A percentile compares a stretch with the other conserved stretches of the same genome.
Conservation (phyloP, 1,140 invertebrate species). For the Frieseomelitta varia region DNA sequence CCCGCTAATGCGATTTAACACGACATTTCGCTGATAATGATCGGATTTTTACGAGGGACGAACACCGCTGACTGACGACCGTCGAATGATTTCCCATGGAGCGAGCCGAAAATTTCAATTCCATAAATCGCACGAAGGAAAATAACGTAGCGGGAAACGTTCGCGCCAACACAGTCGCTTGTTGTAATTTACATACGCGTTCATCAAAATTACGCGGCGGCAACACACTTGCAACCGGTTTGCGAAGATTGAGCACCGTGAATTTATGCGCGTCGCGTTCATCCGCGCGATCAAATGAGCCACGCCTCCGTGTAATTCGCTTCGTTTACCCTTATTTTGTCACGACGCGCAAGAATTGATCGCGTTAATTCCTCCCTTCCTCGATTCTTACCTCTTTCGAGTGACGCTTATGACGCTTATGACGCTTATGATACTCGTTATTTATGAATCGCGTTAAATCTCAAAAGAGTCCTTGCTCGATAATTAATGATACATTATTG, state of each 20-base stretch:
- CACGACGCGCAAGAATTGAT: not conserved
- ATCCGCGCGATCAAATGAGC: conserved; percentile 12
- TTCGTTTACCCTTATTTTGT: conserved; percentile 31
- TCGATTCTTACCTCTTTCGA: not conserved
- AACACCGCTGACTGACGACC: not conserved
- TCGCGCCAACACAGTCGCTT: not conserved
- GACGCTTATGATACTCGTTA: not conserved
- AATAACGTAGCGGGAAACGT: conserved; percentile 7
- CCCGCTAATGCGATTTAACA: not conserved
- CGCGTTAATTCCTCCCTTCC: not conserved
- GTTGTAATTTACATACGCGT: conserved; percentile 37
- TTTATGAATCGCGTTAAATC: not conserved
- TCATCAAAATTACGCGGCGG: conserved; percentile 38
- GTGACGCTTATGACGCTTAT: rapidly evolving
- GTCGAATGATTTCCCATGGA: conserved; percentile 16
- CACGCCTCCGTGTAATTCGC: conserved; percentile 5
- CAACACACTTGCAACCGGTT: not conserved
- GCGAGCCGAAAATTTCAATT: conserved; percentile 21
- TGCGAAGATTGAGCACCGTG: not conserved
- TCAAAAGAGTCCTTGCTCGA: too few species aligned
- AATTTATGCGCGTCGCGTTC: conserved; percentile 33
- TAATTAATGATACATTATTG: not conserved
- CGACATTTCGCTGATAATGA: not conserved
- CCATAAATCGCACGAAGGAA: conserved; percentile 10
- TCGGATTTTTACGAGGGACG: not conserved